Percentiles rank a stretch among this genome's conserved stretches.
Conservation (phyloP, 2,888 invertebrate species). For the Ashinkailepas kermadecensis region DNA sequence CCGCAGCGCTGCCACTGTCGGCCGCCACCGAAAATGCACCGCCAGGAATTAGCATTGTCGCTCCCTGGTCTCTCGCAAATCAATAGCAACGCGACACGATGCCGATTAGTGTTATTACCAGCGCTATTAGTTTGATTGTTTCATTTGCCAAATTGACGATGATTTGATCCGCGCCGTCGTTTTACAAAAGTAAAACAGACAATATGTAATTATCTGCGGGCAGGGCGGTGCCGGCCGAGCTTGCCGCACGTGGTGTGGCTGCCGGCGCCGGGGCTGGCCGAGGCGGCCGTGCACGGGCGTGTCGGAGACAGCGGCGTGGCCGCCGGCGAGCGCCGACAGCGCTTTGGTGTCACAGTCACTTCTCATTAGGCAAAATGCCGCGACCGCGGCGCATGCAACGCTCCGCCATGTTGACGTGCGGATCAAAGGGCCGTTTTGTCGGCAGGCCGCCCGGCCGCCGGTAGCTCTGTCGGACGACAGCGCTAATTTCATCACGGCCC, state of each 20-base stretch:
- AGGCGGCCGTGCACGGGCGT: background rate
- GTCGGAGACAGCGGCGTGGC: background rate
- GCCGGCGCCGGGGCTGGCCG: no score
- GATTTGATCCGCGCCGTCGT: slow-evolving; percentile 4
- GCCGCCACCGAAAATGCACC: background rate
- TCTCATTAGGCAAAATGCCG: slow-evolving; percentile 3
- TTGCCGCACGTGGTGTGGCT: background rate
- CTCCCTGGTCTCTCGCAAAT: background rate
- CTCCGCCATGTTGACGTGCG: background rate
- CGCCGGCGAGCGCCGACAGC: background rate
- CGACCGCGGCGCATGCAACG: background rate
- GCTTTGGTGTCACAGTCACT: background rate
- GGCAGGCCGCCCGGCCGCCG: background rate
- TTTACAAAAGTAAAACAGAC: slow-evolving; percentile 2
- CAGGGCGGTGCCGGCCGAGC: background rate
- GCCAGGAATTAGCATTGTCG: slow-evolving; percentile 3
- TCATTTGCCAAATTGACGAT: slow-evolving; percentile 14
- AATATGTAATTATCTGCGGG: background rate
- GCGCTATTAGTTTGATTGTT: slow-evolving; percentile 16
- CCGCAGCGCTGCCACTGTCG: background rate
- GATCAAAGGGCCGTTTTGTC: background rate
- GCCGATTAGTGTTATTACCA: slow-evolving; percentile 15
- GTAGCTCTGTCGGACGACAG: background rate
- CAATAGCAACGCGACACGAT: background rate
- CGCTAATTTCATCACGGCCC: background rate